Conservation (phyloP, 2,113 vertebrate species). For the Maccullochella peelii region DNA sequence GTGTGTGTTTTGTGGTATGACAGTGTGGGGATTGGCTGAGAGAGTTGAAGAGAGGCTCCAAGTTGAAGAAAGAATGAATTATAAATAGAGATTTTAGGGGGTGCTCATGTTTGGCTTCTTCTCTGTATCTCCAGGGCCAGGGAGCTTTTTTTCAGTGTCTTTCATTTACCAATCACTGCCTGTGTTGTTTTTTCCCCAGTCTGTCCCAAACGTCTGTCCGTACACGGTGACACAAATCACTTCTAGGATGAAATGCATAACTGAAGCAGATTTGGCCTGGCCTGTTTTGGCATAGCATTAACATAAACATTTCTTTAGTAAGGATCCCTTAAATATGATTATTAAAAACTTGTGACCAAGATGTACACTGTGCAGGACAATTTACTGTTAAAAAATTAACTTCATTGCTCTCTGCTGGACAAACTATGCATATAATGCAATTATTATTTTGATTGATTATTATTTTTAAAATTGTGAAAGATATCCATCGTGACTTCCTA, state of each 20-base stretch:
- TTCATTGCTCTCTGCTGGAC: too few relatives aligned
- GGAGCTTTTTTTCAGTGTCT: not conserved
- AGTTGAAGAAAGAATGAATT: conserved; percentile 22
- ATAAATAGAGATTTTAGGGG: conserved; percentile 14
- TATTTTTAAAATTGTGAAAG: not conserved
- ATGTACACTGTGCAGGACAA: too few relatives aligned
- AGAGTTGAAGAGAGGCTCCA: conserved; percentile 17
- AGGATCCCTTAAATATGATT: not conserved
- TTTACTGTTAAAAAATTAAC: too few relatives aligned
- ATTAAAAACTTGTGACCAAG: not conserved
- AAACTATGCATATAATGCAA: too few relatives aligned
- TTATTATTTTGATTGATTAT: not conserved
- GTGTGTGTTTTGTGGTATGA: not conserved
- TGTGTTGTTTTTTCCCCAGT: not conserved
- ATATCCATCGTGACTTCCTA: not conserved
- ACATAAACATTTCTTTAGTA: not conserved
- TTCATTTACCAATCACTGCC: conserved; percentile 4
- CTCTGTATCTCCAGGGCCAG: not conserved
- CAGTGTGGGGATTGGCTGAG: conserved; percentile 11
- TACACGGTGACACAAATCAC: not conserved
- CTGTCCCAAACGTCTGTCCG: not conserved
- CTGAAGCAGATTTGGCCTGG: not conserved
- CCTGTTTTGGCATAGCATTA: not conserved
- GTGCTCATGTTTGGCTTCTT: conserved; percentile 25
- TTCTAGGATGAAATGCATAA: not conserved